phyloP scores from a whole-genome alignment of 1,140 invertebrate species.

The Coptotermes formosanus region DNA sequence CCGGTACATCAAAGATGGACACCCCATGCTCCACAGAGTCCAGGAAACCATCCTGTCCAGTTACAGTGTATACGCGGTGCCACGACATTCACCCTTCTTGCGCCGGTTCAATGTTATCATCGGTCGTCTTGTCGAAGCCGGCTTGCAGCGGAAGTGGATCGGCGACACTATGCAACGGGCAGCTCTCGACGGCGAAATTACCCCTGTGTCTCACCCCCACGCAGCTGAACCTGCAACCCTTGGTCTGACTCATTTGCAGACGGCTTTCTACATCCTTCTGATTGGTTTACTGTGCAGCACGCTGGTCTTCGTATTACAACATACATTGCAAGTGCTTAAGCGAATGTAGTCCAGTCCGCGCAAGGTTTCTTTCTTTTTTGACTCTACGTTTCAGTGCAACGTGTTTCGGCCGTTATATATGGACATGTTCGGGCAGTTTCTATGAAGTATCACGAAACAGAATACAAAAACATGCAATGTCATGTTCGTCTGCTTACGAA shows the following conservation, averaged over 20 bases:
- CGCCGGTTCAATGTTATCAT: conserved; percentile 41
- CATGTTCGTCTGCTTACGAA: too few relatives aligned
- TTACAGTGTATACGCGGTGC: conserved; percentile 44
- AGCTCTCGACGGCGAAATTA: background rate
- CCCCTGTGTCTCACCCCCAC: background rate
- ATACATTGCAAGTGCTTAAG: too few relatives aligned
- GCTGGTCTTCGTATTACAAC: too few relatives aligned
- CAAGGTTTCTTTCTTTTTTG: too few relatives aligned
- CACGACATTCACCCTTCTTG: conserved; percentile 39
- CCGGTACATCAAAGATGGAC: conserved; percentile 35
- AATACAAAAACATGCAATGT: too few relatives aligned
- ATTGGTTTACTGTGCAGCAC: background rate
- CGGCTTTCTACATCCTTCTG: background rate
- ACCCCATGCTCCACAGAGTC: conserved; percentile 45
- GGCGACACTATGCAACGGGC: conserved; percentile 28
- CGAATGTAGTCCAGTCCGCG: too few relatives aligned
- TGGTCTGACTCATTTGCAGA: background rate
- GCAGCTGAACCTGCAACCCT: background rate
- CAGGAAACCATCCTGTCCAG: conserved; percentile 46
- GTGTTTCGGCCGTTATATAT: too few relatives aligned
- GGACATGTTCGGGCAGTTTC: too few relatives aligned
- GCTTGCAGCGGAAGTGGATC: conserved; percentile 44
- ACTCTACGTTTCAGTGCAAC: too few relatives aligned
- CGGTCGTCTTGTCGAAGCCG: conserved; percentile 41
- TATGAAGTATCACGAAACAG: too few relatives aligned